Conservation (phyloP, 2,113 vertebrate genomes). For the Ptilorrhoa leucosticta region DNA sequence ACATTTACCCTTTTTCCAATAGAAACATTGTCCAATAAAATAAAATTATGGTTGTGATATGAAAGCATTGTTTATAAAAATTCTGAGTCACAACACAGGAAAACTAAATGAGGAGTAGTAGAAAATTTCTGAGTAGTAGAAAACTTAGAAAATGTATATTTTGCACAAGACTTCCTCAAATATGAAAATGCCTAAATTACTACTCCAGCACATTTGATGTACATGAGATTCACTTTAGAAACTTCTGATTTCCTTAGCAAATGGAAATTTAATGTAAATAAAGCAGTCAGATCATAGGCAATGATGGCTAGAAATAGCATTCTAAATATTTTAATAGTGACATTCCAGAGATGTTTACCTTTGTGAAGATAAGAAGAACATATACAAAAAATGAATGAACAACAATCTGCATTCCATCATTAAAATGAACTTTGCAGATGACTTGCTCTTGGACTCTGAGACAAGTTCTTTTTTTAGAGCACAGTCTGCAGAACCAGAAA, state of each 20-base stretch:
- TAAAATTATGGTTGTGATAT: neutral
- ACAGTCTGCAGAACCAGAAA: conserved; percentile 39
- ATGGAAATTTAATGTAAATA: neutral
- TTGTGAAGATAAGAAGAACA: conserved; percentile 43
- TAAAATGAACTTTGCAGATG: conserved; percentile 61
- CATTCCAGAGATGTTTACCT: conserved; percentile 21
- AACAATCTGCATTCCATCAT: conserved; percentile 1
- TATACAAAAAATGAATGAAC: neutral
- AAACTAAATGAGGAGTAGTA: neutral
- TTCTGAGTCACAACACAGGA: neutral
- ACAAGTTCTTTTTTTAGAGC: conserved; percentile 32
- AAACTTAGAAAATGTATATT: neutral
- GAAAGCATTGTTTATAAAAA: neutral
- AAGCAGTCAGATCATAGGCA: neutral
- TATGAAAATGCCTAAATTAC: neutral
- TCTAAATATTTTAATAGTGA: conserved; percentile 1
- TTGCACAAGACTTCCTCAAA: neutral
- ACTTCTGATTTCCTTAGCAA: neutral
- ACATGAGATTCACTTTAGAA: neutral
- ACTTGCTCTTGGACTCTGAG: conserved; percentile 18
- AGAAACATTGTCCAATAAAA: neutral
- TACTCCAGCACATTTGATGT: neutral
- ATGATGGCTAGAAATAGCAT: neutral
- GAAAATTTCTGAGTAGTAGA: neutral
- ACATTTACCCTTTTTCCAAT: neutral